Conservation (phyloP, 2,888 invertebrate species). For the Petrophora chlorosata region DNA sequence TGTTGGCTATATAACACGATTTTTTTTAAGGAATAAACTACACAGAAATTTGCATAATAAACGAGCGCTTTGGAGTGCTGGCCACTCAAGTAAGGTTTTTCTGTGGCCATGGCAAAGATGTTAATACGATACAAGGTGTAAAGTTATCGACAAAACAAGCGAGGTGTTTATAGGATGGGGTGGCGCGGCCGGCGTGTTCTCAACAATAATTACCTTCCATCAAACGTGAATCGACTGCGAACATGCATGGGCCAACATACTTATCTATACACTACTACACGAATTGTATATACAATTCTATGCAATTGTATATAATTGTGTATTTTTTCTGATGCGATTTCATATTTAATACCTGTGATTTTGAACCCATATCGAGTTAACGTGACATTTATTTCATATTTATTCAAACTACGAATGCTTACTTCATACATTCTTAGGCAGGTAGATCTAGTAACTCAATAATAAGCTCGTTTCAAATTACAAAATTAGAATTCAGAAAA, state of each 20-base stretch:
- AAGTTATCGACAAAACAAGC: conserved; percentile 76
- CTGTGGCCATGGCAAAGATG: conserved; percentile 38
- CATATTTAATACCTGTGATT: too few species aligned
- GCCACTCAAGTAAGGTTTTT: conserved; percentile 21
- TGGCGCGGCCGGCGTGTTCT: conserved; percentile 15
- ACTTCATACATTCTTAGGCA: too few species aligned
- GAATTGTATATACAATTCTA: too few species aligned
- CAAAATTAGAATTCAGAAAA: too few species aligned
- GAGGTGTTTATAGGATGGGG: conserved; percentile 49
- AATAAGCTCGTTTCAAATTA: too few species aligned
- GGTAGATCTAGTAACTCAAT: too few species aligned
- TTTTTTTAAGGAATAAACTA: neutral
- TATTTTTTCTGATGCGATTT: too few species aligned
- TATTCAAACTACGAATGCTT: too few species aligned
- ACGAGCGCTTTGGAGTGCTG: neutral
- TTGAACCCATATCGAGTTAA: too few species aligned
- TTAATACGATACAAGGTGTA: conserved; percentile 58
- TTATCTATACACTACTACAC: neutral
- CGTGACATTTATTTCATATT: too few species aligned
- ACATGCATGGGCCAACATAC: conserved; percentile 33
- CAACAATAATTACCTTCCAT: conserved; percentile 41
- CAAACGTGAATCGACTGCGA: conserved; percentile 37
- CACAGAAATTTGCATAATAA: neutral
- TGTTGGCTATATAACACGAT: neutral
- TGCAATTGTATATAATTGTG: too few species aligned